Conservation (phyloP, 2,797 vertebrate species). For the Anguilla marmorata region DNA sequence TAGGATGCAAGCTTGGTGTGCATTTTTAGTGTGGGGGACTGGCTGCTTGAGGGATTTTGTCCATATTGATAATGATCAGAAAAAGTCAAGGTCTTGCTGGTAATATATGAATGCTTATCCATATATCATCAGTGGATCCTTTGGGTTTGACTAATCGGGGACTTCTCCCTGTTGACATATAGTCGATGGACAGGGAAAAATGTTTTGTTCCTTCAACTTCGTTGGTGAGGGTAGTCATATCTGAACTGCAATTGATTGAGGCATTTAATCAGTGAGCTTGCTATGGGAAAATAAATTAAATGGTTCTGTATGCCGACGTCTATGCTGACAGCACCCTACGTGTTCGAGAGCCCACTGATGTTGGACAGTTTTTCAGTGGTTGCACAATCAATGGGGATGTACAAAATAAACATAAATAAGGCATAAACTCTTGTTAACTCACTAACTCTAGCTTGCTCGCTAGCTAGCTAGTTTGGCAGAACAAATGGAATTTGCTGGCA, state of each 20-base stretch:
- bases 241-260: constrained; percentile 26
- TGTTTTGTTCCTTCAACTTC: constrained; percentile 36
- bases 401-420: too few species aligned
- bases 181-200: not conserved
- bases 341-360: too few species aligned
- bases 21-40: constrained; percentile 56
- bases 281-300: not conserved
- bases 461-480: too few species aligned
- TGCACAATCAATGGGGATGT: too few species aligned
- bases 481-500: too few species aligned
- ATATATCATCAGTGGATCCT: constrained; percentile 30
- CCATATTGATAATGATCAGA: constrained; percentile 60
- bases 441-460: too few species aligned
- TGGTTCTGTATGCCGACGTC: not conserved
- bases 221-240: constrained; percentile 22
- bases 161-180: not conserved
- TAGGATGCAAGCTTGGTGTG: constrained; percentile 36
- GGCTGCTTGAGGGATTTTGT: constrained; percentile 62
- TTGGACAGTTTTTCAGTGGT: too few species aligned
- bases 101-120: constrained; percentile 40
- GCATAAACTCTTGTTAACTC: too few species aligned
- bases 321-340: not conserved
- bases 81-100: constrained; percentile 39
- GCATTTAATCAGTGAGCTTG: not conserved
- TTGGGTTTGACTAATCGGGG: constrained; percentile 12